A percentile compares a stretch with the other conserved stretches of the same genome.
Evolutionary conservation across 2,888 invertebrate species (phyloP).

Genomic region (Caenorhabditis japonica): DNA sequence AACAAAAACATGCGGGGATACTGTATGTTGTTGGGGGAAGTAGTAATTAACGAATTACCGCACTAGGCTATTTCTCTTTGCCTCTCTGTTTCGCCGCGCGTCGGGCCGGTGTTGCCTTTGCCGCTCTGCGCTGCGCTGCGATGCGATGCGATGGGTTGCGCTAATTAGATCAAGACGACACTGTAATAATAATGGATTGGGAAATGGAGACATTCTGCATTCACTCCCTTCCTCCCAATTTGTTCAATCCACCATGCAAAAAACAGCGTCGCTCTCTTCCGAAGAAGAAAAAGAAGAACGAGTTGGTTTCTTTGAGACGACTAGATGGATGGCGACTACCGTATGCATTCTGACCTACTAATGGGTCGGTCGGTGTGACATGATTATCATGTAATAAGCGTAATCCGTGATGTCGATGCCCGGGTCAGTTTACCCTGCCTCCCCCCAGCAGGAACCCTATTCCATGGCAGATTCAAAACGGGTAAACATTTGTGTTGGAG

Average conservation of each 20-base stretch:
- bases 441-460: neutral
- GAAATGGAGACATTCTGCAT: slow-evolving; percentile 4
- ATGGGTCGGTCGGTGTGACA: slow-evolving; percentile 4
- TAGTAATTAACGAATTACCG: slow-evolving; percentile 54
- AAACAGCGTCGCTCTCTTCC: too few relatives aligned
- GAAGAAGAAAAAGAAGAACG: slow-evolving; percentile 16
- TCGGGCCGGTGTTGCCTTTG: slow-evolving; percentile 8
- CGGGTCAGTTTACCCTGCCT: slow-evolving; percentile 1
- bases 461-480: slow-evolving; percentile 15
- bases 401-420: too few relatives aligned
- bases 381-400: slow-evolving; percentile 25
- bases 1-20: slow-evolving; percentile 1
- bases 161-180: slow-evolving; percentile 53
- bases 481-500: slow-evolving; percentile 34
- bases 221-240: too few relatives aligned
- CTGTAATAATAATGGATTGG: slow-evolving; percentile 42
- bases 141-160: neutral
- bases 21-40: slow-evolving; percentile 17
- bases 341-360: slow-evolving; percentile 14
- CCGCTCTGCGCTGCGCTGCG: too few relatives aligned
- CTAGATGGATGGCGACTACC: slow-evolving; percentile 23
- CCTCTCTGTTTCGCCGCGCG: too few relatives aligned
- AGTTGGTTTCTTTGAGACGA: slow-evolving; percentile 2
- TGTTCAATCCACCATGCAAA: slow-evolving; percentile 52
- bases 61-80: slow-evolving; percentile 29